Evolutionary conservation across 2,888 invertebrate genomes (phyloP), one percentile per base, ranked within the genome.

Genomic region (Callyntrura guangdongensis): DNA sequence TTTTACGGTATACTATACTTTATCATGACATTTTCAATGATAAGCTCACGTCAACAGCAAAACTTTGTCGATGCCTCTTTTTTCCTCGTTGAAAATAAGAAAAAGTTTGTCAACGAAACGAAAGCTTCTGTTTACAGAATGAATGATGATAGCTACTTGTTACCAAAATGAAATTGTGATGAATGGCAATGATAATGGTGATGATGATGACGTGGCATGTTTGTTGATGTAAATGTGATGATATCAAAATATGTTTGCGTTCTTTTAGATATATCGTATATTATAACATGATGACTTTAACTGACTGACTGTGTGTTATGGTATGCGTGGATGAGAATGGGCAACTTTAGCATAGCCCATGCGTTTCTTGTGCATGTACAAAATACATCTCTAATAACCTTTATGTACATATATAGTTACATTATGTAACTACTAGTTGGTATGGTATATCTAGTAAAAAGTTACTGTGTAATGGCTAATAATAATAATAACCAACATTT

Each of bases 111-210:
- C 56, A 81, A 81, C 59, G 59, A 59, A 83, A 81, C 17, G 36
- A n/a, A 81, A 81, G 27, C 64, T 27, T 64, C 25, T n/a, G n/a
- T n/a, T 61, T 36, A 17, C 61, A 45, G 81, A 64, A 83, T 83
- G 83, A 83, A 47, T 83, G 67, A 83, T 83, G 67, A 64, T n/a
- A n/a, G n/a, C n/a, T n/a, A n/a, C 36, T 22, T 83, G 82, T 36
- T 81, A 27, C 20, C 45, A n/a, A 1, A 61, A 25, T 79, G 79
- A 79, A 72, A 72, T 45, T 8, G 45, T 72, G 72, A 49, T 79
- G 53, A 79, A 79, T 79, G 79, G 25, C n/a, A n/a, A n/a, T 79
- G 53, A 81, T 59, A 61, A 25, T 53, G 25, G 17, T 64, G 79
- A 22, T 49, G 22, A 49, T 61, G n/a, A 20, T n/a, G 59, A 20